These are phyloP conservation scores for Merops nubicus DNA, from an alignment of 2,113 vertebrate genomes.

Conservation along the genomic window DNA sequence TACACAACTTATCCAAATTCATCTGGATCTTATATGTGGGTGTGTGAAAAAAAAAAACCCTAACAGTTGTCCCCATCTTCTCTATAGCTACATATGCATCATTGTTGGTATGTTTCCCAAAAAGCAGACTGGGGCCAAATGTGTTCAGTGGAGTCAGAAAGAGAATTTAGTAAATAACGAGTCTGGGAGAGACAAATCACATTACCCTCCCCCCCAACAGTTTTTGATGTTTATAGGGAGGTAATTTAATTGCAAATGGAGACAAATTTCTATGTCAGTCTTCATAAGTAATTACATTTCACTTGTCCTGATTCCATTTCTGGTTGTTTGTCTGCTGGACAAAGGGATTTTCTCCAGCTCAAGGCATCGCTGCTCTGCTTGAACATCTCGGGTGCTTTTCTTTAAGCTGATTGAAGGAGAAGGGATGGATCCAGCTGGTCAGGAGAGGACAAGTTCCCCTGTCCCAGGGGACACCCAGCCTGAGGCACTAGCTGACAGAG, in stretches of 20 bases:
- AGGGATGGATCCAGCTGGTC: neutral
- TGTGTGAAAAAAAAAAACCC: neutral
- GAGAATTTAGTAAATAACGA: neutral
- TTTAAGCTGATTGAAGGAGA: neutral
- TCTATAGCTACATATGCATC: neutral
- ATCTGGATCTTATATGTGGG: neutral
- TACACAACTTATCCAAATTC: neutral
- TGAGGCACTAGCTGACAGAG: neutral
- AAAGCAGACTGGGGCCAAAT: neutral
- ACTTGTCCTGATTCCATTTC: neutral
- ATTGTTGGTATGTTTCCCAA: neutral
- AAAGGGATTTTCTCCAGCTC: neutral
- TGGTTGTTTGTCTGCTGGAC: neutral
- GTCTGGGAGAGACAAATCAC: neutral
- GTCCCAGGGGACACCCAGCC: neutral
- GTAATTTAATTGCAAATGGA: slow-evolving; percentile 26
- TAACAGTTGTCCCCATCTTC: neutral
- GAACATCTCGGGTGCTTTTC: neutral
- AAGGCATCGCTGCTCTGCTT: neutral
- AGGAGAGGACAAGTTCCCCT: neutral
- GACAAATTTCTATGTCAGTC: slow-evolving; percentile 2
- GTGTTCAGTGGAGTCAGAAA: neutral
- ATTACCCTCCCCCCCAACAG: neutral
- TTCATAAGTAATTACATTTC: neutral
- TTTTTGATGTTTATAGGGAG: neutral